Evolutionary conservation across 2,113 vertebrate species (phyloP).

Genomic region (Thomomys bottae): DNA sequence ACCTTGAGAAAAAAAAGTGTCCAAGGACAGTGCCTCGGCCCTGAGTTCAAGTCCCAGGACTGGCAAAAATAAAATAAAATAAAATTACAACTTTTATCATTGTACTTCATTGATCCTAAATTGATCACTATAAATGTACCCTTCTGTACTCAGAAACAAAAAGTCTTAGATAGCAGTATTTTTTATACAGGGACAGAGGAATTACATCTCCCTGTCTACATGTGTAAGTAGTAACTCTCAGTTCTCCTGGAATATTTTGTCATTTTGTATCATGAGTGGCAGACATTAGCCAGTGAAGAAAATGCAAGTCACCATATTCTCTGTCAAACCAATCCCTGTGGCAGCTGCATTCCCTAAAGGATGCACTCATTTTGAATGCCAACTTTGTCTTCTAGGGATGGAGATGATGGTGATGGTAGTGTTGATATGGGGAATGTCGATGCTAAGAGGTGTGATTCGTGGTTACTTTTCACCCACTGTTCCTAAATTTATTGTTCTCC

Average conservation of each 20-base stretch:
- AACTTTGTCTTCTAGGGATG: background rate
- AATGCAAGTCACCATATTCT: background rate
- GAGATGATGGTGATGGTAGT: background rate
- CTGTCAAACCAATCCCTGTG: background rate
- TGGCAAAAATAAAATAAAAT: too few relatives aligned
- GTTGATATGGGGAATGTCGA: background rate
- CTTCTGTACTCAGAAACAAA: background rate
- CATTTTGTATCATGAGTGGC: background rate
- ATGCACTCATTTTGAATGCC: background rate
- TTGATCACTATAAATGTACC: background rate
- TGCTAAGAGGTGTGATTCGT: background rate
- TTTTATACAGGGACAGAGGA: too few relatives aligned
- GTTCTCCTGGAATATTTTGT: background rate
- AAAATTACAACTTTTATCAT: background rate
- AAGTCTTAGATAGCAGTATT: too few relatives aligned
- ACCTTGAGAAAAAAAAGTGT: too few relatives aligned
- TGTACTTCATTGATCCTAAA: background rate
- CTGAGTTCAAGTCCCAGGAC: too few relatives aligned
- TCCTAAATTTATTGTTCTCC: too few relatives aligned
- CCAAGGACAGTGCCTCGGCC: too few relatives aligned
- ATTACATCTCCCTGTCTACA: too few relatives aligned
- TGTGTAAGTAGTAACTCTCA: too few relatives aligned
- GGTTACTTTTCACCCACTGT: too few relatives aligned
- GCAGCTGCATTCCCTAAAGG: background rate
- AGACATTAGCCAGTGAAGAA: background rate